Base-by-base conservation (phyloP, 2,888 invertebrate species). In the Noctua janthe region DNA sequence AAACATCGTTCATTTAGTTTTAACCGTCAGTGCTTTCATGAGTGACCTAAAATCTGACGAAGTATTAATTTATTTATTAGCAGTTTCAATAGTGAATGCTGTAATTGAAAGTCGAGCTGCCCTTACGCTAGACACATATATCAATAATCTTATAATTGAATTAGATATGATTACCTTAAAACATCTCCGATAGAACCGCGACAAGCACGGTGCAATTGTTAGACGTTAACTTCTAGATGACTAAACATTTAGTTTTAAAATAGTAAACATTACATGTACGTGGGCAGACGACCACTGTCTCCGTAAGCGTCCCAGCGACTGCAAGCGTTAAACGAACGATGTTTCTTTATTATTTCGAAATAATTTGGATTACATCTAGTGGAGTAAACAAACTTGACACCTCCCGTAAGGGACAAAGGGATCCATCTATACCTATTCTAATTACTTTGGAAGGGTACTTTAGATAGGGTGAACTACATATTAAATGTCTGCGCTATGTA, bases 291-390 rank as follows among this genome's bases (percentile, higher is more conserved):
- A 87, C 49, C 20, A 23, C 51, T 20, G 47, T 51, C 20, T 66
- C 43, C 39, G 29, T n/a, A 39, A 29, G 29, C 59, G 13, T 67
- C 39, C n/a, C 59, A 56, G 35, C 29, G 23, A 70, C 10, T 69
- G 72, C 76, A 51, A 59, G 49, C 23, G 76, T 77, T 88, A 88
- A 87, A 89, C 70, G 80, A 84, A 80, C 77, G 70, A 62, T 64
- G 73, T 76, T 82, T 71, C 82, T 72, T 35, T 70, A 74, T 76
- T 83, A 82, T 83, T 83, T 82, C 29, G 83, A 85, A 87, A 86
- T 85, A 90, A 85, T 90, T 88, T 87, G 77, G 79, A 89, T 88
- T 88, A 90, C 64, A 90, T 77, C 90, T 90, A 90, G 81, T 84
- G 80, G 87, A 84, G 90, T 86, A 87, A 83, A 86, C 73, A 71